Base-by-base conservation (phyloP, 2,888 invertebrate species). In the Cataglyphis rosenhaueri region DNA sequence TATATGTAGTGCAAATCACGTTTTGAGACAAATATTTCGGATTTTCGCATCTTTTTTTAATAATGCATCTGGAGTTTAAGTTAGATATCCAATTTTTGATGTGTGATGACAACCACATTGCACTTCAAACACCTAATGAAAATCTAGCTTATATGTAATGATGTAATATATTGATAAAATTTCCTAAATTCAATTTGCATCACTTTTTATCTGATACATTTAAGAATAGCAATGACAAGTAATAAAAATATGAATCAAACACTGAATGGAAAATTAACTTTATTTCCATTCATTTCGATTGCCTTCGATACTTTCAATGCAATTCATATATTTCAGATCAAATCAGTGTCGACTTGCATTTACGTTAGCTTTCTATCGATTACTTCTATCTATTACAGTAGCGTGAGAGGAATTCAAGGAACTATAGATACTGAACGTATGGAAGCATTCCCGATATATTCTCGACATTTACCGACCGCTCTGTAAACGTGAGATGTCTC, bases 381-480 rank as follows among this genome's bases (percentile, higher is more conserved):
- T 21, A n/a, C n/a, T 15, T 18, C 18, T 10, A n/a, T 44, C 6
- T 18, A 21, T 21, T 21, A 41, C 3, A 12, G 25, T 52, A 25
- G n/a, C 75, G 35, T n/a, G 66, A 66, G 35, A 52, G 52, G n/a
- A 52, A 75, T 35, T 48, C 52, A 18, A 65, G 15, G 44, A 65
- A 65, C 25, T 52, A 65, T 65, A 1, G 4, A 38, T 55, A 18
- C 4, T 38, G 35, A 21, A 29, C 29, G 48, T 32, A 8, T n/a
- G n/a, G n/a, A 18, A 64, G 29, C 61, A 32, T 41, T 70, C 81
- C 81, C 85, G 91, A 86, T 92, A 92, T 90, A 91, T 89, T 93
- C 90, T 93, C 92, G 85, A 59, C 85, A 87, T 90, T 92, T 93
- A 94, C 92, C 78, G 92, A 94, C 93, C 93, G 94, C 93, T 91